phyloP scores from a whole-genome alignment of 2,113 vertebrate species.

The Bujurquina vittata region DNA sequence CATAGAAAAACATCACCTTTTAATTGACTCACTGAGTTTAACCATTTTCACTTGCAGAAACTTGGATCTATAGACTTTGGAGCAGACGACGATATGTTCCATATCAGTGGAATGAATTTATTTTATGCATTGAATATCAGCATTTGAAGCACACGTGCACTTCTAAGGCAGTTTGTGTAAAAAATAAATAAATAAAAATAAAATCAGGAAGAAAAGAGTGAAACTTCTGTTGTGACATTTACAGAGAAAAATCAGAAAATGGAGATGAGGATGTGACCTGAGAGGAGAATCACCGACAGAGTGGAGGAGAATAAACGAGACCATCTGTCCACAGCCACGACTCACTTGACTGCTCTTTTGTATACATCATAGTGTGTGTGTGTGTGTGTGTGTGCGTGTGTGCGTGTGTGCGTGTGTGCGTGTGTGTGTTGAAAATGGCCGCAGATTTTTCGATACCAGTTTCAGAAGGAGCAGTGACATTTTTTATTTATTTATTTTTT shows the following conservation, averaged over 20 bases:
- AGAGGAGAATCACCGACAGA: not conserved
- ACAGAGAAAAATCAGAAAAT: not conserved
- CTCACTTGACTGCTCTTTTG: not conserved
- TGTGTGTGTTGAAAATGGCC: not conserved
- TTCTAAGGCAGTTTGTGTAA: not conserved
- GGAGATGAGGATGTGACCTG: slow-evolving; percentile 3
- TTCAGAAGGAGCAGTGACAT: not conserved
- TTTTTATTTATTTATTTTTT: not conserved
- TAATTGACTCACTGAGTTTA: not conserved
- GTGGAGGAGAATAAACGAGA: not conserved
- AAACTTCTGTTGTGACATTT: slow-evolving; percentile 28
- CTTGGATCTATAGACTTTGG: not conserved
- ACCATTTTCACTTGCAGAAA: not conserved
- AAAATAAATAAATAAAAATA: not conserved
- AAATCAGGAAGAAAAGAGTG: not conserved
- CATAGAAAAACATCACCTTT: not conserved
- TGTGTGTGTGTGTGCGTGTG: not conserved
- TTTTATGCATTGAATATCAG: not conserved
- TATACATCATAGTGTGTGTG: not conserved
- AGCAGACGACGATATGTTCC: not conserved
- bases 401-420: not conserved
- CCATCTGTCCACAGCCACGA: not conserved
- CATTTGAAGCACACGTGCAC: not conserved
- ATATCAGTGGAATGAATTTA: not conserved
- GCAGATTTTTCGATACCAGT: not conserved